Evolutionary conservation across 2,888 invertebrate species (phyloP), one percentile per base, ranked within the genome.

Genomic region (Megastigmus dorsalis): DNA sequence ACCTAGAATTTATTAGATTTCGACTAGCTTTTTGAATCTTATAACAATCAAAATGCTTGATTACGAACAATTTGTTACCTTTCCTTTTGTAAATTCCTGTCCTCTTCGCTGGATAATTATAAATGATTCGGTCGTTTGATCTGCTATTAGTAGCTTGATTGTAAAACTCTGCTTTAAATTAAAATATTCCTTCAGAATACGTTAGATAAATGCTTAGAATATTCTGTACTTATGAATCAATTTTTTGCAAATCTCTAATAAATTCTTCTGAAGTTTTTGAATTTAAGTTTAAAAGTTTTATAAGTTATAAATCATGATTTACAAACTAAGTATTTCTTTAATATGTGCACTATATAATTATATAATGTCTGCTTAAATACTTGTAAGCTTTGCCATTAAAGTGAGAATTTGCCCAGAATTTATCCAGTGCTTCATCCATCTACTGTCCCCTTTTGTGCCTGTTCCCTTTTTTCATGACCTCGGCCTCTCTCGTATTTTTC

Each of bases 1-100:
- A 59, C 67, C 72, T 75, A 67, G n/a, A 71, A 75, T 71, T 75
- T 70, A 75, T 75, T 66, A 70, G 28, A 66, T 70, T 75, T 75
- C 13, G 28, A 65, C 57, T 38, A 55, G 45, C 43, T 26, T 52
- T 59, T 70, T 13, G 23, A 54, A 23, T 18, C 26, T 20, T 50
- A 28, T 38, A 69, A 18, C 28, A 13, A 4, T 15, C 30, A 13
- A 10, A 15, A 54, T 30, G 54, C 20, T 54, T 10, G 18, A 18
- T 28, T 18, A 28, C 9, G 41, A 54, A 63, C 33, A 54, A 41
- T 45, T 33, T 45, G 9, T 30, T 66, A 15, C 9, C 13, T 38
- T 36, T 38, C 23, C 0, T 23, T 18, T 10, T 26, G 23, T 9
- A 38, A 41, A 38, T 13, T 9, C n/a, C 45, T 33, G 0, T 54